Evolutionary conservation across 1,140 invertebrate genomes (phyloP).

Genomic region (Eulimnadia texana): DNA sequence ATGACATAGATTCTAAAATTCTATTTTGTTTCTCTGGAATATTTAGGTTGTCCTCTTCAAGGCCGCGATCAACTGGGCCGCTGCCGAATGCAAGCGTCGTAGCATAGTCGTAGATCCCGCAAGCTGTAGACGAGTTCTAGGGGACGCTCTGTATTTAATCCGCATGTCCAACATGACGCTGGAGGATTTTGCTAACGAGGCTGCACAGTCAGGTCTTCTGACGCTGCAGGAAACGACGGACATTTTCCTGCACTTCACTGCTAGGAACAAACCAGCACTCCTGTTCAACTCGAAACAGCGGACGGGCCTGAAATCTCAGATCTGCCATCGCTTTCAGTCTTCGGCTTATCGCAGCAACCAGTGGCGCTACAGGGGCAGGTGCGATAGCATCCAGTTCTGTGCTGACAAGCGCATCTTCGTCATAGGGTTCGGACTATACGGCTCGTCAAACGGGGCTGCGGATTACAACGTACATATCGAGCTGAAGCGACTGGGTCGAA

Average conservation of each 20-base stretch:
- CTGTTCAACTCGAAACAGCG: conserved; percentile 63
- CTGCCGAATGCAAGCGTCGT: conserved; percentile 62
- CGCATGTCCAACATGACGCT: conserved; percentile 78
- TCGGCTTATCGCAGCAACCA: conserved; percentile 92
- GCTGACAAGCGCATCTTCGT: conserved; percentile 85
- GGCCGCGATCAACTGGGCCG: conserved; percentile 62
- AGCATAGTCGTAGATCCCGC: conserved; percentile 55
- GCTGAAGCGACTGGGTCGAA: conserved; percentile 64
- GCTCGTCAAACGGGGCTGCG: conserved; percentile 77
- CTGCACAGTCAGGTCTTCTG: conserved; percentile 71
- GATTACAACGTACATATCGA: conserved; percentile 84
- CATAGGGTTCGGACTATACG: conserved; percentile 80
- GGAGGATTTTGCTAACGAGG: conserved; percentile 80
- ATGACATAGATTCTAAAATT: too few relatives aligned
- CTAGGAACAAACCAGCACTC: conserved; percentile 48
- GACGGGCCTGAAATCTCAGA: conserved; percentile 73
- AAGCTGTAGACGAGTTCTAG: conserved; percentile 50
- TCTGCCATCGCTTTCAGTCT: conserved; percentile 87
- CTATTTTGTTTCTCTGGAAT: too few relatives aligned
- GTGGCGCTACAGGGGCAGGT: conserved; percentile 79
- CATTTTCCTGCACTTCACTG: conserved; percentile 61
- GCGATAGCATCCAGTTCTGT: conserved; percentile 84
- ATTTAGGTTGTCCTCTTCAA: conserved; percentile 13
- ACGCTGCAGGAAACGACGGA: conserved; percentile 81
- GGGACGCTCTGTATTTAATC: conserved; percentile 65